Base-by-base conservation (phyloP, 2,113 vertebrate species). In the Climacteris rufus region DNA sequence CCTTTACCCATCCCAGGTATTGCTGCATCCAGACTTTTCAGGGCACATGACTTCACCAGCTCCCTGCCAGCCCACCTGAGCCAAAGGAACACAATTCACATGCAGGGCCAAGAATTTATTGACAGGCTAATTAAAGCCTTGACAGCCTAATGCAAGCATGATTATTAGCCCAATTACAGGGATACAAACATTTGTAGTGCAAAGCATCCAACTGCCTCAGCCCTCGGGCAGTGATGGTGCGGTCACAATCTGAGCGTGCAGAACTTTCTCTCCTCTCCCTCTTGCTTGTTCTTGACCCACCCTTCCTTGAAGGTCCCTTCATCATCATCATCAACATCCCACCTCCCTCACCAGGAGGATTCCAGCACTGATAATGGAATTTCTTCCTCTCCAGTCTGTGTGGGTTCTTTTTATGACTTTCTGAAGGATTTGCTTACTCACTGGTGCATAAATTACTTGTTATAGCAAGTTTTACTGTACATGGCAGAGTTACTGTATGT, bases 281-380 rank as follows among this genome's bases (percentile, higher is more conserved):
- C 28, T n/a, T 50, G 30, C 47, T 31, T 2, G 18, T 30, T 49
- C 35, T 40, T 20, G 20, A 22, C 21, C 9, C 10, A 5, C 24
- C 3, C 10, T 10, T 57, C 64, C 11, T 15, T 40, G 9, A 15
- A 13, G 2, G 27, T 14, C 15, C 1, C 21, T 31, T 39, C 30
- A 23, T 7, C 6, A 0, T 5, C 49, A 0, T 5, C 49, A 15
- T 1, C 44, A 60, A 9, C 28, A 45, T 20, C 40, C 40, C 57
- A 14, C 49, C 18, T 20, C 10, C 47, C 57, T 66, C 63, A 27
- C n/a, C 12, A 25, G 24, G 2, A 66, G n/a, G 28, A 27, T 57
- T 72, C 35, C 12, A 27, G 39, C 0, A 0, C 6, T 57, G 31
- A 11, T 27, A 28, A 57, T 31, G 11, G 40, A 11, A 44, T 72